Evolutionary conservation across 2,888 invertebrate species (phyloP).

Genomic region (Cryptus viduatorius): DNA sequence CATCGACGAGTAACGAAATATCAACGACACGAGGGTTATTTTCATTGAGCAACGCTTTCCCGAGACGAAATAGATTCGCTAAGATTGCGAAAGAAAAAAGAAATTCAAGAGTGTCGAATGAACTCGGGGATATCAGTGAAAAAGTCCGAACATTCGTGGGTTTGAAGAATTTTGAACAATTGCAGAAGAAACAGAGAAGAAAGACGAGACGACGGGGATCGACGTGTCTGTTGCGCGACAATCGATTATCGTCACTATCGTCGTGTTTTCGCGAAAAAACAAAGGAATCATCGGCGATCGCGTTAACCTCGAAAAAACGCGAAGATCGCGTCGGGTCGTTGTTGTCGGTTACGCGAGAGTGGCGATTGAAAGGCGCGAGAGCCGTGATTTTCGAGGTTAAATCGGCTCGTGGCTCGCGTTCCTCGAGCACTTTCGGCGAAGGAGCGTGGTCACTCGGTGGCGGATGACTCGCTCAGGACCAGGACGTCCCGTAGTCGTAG

Average conservation of each 20-base stretch:
- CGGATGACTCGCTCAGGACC: constrained; percentile 82
- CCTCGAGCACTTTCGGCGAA: constrained; percentile 26
- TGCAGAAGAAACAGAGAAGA: background rate
- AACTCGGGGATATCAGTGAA: constrained; percentile 61
- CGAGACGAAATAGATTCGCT: background rate
- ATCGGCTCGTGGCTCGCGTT: constrained; percentile 18
- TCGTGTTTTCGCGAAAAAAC: background rate
- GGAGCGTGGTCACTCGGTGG: constrained; percentile 76
- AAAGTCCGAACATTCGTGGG: constrained; percentile 21
- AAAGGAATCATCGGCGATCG: background rate
- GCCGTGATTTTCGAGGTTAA: background rate
- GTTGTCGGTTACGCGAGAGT: background rate
- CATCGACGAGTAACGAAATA: background rate
- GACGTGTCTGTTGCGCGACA: background rate
- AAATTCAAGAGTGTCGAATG: constrained; percentile 57
- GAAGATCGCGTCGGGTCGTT: background rate
- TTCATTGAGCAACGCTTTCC: background rate
- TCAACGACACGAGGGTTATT: background rate
- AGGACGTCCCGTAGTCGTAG: constrained; percentile 81
- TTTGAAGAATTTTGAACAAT: constrained; percentile 7
- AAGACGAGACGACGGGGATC: constrained; percentile 8
- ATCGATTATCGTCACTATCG: background rate
- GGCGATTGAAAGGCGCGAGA: background rate
- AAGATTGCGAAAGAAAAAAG: background rate
- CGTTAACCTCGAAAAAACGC: background rate